Evolutionary conservation across 2,113 vertebrate species (phyloP).

Genomic region (Alligator mississippiensis): DNA sequence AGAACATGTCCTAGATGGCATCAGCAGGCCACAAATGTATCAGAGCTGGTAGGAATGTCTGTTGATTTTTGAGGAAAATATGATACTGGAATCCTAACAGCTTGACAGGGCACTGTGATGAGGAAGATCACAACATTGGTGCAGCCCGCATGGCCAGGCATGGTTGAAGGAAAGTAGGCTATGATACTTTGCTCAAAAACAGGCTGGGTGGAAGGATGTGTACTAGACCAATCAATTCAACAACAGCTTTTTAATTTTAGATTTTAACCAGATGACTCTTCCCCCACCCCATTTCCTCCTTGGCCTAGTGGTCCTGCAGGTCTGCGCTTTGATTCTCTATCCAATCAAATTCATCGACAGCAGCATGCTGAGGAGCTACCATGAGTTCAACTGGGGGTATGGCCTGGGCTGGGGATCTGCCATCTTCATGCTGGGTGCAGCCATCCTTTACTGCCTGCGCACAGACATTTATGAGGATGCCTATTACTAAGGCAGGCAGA

Average conservation of each 20-base stretch:
- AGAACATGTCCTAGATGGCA: neutral
- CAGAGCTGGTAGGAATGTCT: neutral
- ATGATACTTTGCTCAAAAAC: neutral
- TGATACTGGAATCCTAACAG: neutral
- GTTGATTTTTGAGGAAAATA: neutral
- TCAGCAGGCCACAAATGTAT: neutral
- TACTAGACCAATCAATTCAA: neutral
- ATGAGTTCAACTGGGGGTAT: constrained; percentile 90
- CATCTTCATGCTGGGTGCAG: constrained; percentile 86
- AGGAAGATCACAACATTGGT: neutral
- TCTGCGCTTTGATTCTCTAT: constrained; percentile 85
- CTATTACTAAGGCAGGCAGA: neutral
- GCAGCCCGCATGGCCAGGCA: neutral
- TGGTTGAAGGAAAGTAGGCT: too few relatives aligned
- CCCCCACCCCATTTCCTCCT: neutral
- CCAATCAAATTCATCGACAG: constrained; percentile 87
- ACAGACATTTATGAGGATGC: constrained; percentile 82
- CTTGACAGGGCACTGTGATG: neutral
- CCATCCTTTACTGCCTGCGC: constrained; percentile 85
- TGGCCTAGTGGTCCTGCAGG: constrained; percentile 82
- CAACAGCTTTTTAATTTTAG: neutral
- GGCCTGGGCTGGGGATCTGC: constrained; percentile 86
- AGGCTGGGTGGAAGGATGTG: neutral
- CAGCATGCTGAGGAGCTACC: constrained; percentile 81
- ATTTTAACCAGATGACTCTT: neutral